Evolutionary conservation across 2,888 invertebrate genomes (phyloP).

Genomic region (Pristionchus mayeri): DNA sequence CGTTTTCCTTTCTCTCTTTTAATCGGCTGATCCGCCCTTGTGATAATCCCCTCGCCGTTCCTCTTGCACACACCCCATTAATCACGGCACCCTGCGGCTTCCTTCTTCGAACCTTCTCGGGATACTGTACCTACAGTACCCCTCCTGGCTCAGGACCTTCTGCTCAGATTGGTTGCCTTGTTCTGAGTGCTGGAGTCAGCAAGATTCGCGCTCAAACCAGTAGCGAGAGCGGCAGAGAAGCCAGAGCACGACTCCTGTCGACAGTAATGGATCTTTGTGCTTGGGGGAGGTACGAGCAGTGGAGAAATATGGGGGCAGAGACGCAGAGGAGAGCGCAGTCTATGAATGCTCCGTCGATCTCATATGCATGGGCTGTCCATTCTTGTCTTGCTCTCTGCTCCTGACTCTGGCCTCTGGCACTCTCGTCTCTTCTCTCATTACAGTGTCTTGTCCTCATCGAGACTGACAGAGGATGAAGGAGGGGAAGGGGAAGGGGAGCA

Average conservation of each 20-base stretch:
- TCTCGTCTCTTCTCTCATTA: not conserved
- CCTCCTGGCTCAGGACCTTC: not conserved
- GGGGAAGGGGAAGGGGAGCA: not conserved
- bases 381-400: not conserved
- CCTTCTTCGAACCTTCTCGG: too few species aligned
- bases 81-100: not conserved
- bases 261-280: conserved; percentile 39
- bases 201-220: not conserved
- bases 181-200: not conserved
- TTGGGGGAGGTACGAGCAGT: not conserved
- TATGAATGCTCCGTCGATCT: not conserved
- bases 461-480: not conserved
- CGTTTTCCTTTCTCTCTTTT: conserved; percentile 32
- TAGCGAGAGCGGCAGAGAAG: not conserved
- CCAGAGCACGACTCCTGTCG: not conserved
- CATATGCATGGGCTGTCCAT: not conserved
- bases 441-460: conserved; percentile 7
- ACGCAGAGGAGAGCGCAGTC: conserved; percentile 22
- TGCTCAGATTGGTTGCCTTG: not conserved
- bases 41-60: conserved; percentile 6
- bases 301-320: conserved; percentile 1
- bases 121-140: not conserved
- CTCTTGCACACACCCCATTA: conserved; percentile 23
- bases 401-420: not conserved
- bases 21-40: conserved; percentile 2